Conservation (phyloP, 2,113 vertebrate species). For the Acanthochromis polyacanthus region DNA sequence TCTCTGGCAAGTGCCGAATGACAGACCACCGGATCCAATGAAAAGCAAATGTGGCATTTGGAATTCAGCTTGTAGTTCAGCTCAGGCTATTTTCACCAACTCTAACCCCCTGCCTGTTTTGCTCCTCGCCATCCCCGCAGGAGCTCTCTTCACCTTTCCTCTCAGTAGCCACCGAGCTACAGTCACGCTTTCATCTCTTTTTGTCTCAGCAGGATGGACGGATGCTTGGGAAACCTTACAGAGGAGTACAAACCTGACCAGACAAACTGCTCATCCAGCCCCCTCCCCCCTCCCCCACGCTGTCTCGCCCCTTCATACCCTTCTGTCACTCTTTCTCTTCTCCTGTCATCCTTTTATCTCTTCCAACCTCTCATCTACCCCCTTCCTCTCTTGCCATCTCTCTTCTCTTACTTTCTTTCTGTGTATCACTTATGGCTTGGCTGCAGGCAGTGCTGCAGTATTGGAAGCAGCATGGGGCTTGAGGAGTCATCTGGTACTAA, state of each 20-base stretch:
- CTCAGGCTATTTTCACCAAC: constrained; percentile 62
- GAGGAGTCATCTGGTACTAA: constrained; percentile 71
- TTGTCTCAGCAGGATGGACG: constrained; percentile 60
- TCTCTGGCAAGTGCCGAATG: constrained; percentile 35
- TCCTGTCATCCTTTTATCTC: constrained; percentile 67
- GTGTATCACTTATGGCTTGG: constrained; percentile 50
- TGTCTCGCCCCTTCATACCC: constrained; percentile 22
- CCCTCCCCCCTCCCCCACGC: neutral
- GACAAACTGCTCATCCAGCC: constrained; percentile 56
- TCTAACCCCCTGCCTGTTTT: constrained; percentile 47
- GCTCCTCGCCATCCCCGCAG: constrained; percentile 45
- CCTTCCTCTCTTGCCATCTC: constrained; percentile 36
- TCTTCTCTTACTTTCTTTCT: constrained; percentile 23
- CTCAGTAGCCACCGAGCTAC: constrained; percentile 34
- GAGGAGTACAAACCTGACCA: constrained; percentile 55
- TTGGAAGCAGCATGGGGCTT: constrained; percentile 62
- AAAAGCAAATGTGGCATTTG: constrained; percentile 64
- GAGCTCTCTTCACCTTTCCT: constrained; percentile 71
- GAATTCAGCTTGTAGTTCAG: constrained; percentile 64
- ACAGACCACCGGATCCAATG: constrained; percentile 41
- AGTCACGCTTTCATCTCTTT: constrained; percentile 66
- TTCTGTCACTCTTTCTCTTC: constrained; percentile 52
- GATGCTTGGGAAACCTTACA: constrained; percentile 51
- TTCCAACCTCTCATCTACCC: constrained; percentile 58
- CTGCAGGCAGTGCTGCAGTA: constrained; percentile 59